These are phyloP conservation scores for Sphaerophoria taeniata DNA, from an alignment of 2,888 invertebrate species.

Conservation along the genomic window DNA sequence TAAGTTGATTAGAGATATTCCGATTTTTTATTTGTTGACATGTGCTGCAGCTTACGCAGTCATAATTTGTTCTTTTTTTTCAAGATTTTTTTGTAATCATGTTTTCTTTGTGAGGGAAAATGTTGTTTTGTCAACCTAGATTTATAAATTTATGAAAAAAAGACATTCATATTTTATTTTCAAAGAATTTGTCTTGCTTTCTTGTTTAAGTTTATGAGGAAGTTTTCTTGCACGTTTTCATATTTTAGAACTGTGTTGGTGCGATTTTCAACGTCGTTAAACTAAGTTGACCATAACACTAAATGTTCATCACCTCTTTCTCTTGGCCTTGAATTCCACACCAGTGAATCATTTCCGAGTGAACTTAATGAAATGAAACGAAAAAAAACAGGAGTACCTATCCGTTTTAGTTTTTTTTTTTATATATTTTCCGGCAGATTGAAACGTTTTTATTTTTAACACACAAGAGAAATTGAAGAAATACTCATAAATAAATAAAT, in stretches of 20 bases:
- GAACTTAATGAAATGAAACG: neutral
- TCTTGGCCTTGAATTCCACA: conserved; percentile 26
- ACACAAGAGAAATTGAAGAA: neutral
- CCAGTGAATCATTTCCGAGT: conserved; percentile 49
- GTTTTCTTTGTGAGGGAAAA: neutral
- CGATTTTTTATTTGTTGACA: conserved; percentile 8
- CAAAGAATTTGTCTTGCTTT: too few species aligned
- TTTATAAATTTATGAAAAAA: neutral
- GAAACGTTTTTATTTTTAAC: conserved; percentile 25
- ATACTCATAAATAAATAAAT: conserved; percentile 27
- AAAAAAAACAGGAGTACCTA: neutral
- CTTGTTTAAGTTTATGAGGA: too few species aligned
- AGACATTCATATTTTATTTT: neutral
- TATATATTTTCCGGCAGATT: conserved; percentile 35
- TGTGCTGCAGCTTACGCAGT: conserved; percentile 37
- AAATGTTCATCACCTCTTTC: neutral
- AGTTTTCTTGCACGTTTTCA: too few species aligned
- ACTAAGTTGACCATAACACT: neutral
- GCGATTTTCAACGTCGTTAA: too few species aligned
- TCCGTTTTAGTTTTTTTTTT: conserved; percentile 2
- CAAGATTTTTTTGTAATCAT: neutral
- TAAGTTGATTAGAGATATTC: conserved; percentile 1
- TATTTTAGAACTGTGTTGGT: too few species aligned
- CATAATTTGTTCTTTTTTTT: conserved; percentile 2
- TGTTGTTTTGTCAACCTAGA: neutral